Conservation (phyloP, 2,797 vertebrate genomes). For the Chelon auratus region DNA sequence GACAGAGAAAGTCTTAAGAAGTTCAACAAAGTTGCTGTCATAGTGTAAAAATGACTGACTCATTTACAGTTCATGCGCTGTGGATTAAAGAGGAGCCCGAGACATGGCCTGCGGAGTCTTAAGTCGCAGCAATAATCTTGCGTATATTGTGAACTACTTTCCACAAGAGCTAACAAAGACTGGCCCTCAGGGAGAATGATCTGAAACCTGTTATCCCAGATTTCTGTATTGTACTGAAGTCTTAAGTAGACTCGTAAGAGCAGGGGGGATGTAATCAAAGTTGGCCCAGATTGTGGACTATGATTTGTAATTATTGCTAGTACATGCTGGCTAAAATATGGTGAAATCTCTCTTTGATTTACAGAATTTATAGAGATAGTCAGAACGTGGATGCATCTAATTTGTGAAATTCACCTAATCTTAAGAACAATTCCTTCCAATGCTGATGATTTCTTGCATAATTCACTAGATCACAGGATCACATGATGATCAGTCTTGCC, state of each 20-base stretch:
- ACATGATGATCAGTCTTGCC: too few relatives aligned
- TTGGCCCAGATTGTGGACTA: background rate
- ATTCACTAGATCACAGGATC: too few relatives aligned
- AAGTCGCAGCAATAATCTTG: slow-evolving; percentile 34
- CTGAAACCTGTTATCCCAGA: slow-evolving; percentile 38
- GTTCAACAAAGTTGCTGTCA: slow-evolving; percentile 61
- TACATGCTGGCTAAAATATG: background rate
- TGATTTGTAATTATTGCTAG: background rate
- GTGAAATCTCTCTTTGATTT: background rate
- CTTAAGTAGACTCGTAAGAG: slow-evolving; percentile 12
- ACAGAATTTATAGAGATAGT: background rate
- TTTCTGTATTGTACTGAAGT: slow-evolving; percentile 18
- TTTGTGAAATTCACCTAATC: background rate
- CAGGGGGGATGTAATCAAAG: background rate
- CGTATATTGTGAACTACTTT: slow-evolving; percentile 48
- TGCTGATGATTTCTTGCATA: too few relatives aligned
- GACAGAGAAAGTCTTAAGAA: slow-evolving; percentile 54
- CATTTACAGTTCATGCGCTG: slow-evolving; percentile 34
- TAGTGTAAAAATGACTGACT: slow-evolving; percentile 45
- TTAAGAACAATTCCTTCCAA: background rate
- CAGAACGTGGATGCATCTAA: background rate
- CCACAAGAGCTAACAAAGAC: slow-evolving; percentile 35
- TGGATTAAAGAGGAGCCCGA: slow-evolving; percentile 36
- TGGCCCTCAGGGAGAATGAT: slow-evolving; percentile 20
- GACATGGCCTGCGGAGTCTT: slow-evolving; percentile 44